Evolutionary conservation across 2,113 vertebrate genomes (phyloP).

Genomic region (Hirundichthys speculiger): DNA sequence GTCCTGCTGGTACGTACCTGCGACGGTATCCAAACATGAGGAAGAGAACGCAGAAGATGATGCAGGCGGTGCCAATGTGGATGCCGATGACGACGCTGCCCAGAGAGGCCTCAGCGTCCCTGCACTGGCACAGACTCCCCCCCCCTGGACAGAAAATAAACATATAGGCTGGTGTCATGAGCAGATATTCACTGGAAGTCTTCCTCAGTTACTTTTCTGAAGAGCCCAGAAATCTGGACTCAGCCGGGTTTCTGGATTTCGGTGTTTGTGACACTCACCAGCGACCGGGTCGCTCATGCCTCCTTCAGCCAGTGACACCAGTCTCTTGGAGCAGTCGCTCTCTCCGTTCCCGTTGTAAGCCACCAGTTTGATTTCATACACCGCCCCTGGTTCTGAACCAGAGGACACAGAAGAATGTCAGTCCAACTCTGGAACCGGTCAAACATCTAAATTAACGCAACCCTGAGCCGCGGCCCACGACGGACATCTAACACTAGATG

Average conservation of each 20-base stretch:
- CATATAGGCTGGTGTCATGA: background rate
- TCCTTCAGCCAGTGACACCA: constrained; percentile 76
- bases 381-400: constrained; percentile 62
- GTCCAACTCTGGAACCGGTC: too few relatives aligned
- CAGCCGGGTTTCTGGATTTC: background rate
- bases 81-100: constrained; percentile 80
- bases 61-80: constrained; percentile 82
- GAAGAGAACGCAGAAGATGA: constrained; percentile 83
- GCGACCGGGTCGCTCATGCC: constrained; percentile 62
- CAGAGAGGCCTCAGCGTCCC: constrained; percentile 69
- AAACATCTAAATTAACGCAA: background rate
- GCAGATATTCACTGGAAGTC: too few relatives aligned
- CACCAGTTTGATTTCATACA: constrained; percentile 83
- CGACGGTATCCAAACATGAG: constrained; percentile 83
- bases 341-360: constrained; percentile 80
- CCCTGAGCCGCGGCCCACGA: too few relatives aligned
- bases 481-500: too few relatives aligned
- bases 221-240: too few relatives aligned
- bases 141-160: constrained; percentile 47
- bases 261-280: constrained; percentile 37
- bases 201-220: too few relatives aligned
- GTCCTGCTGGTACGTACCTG: constrained; percentile 65
- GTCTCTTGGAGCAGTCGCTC: constrained; percentile 78
- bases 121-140: constrained; percentile 70
- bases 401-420: background rate